These are phyloP conservation scores for Torymus auratus DNA, from an alignment of 2,888 invertebrate genomes.

Conservation along the genomic window DNA sequence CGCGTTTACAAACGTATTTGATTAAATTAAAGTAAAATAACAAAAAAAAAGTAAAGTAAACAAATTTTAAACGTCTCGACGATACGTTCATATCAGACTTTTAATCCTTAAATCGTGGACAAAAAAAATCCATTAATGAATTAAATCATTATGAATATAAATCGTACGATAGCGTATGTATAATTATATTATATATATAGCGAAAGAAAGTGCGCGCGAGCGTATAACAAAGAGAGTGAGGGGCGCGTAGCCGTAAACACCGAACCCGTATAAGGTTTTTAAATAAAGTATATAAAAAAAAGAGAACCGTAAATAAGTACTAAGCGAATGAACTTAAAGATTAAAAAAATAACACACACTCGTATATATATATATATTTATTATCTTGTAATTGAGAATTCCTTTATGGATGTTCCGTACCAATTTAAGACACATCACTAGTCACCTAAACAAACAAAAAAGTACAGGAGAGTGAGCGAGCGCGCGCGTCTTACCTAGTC, in stretches of 20 bases:
- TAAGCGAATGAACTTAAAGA: slow-evolving; percentile 1
- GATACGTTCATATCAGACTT: slow-evolving; percentile 55
- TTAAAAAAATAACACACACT: neutral
- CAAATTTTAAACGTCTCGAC: slow-evolving; percentile 46
- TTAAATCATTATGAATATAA: slow-evolving; percentile 5
- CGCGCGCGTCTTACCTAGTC: no score
- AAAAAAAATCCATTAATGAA: slow-evolving; percentile 3
- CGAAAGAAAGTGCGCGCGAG: slow-evolving; percentile 33
- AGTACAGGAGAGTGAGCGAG: neutral
- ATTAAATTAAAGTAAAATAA: slow-evolving; percentile 23
- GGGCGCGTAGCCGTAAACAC: neutral
- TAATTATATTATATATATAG: neutral
- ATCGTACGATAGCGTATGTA: slow-evolving; percentile 17
- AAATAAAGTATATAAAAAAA: slow-evolving; percentile 1
- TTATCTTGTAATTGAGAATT: slow-evolving; percentile 53
- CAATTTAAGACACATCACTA: slow-evolving; percentile 54
- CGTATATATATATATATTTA: slow-evolving; percentile 32
- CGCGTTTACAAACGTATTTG: slow-evolving; percentile 48
- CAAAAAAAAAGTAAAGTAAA: slow-evolving; percentile 1
- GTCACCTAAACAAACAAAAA: slow-evolving; percentile 32
- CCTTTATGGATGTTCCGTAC: slow-evolving; percentile 55
- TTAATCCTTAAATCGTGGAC: slow-evolving; percentile 49
- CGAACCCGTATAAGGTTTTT: slow-evolving; percentile 11
- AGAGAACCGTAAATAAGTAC: neutral
- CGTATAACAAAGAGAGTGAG: neutral